Evolutionary conservation across 2,797 vertebrate genomes (phyloP).

Genomic region (Danio tinwini): DNA sequence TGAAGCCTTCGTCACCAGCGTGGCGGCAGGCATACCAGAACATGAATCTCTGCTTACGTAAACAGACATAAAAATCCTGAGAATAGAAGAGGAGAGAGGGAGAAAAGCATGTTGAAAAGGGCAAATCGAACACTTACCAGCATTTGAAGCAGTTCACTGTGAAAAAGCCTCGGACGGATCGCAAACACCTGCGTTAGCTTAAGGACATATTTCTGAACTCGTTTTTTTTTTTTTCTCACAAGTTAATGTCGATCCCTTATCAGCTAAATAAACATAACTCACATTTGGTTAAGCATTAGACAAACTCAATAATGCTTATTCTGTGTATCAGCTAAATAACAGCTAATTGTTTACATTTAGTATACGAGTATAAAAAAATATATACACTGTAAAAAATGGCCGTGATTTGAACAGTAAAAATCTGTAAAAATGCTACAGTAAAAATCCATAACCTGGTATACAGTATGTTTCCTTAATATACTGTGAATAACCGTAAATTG

Average conservation of each 20-base stretch:
- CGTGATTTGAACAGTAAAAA: too few relatives aligned
- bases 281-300: neutral
- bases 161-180: constrained; percentile 61
- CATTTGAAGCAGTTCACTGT: constrained; percentile 64
- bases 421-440: too few relatives aligned
- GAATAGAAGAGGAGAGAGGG: constrained; percentile 35
- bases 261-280: neutral
- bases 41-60: constrained; percentile 74
- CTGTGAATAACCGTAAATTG: too few relatives aligned
- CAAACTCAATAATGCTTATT: too few relatives aligned
- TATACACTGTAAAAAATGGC: too few relatives aligned
- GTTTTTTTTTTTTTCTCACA: neutral
- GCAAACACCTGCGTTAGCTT: constrained; percentile 71
- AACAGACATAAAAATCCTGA: constrained; percentile 69
- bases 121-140: constrained; percentile 71
- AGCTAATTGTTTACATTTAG: too few relatives aligned
- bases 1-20: constrained; percentile 68
- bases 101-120: constrained; percentile 62
- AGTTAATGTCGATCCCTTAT: neutral
- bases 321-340: too few relatives aligned
- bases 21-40: constrained; percentile 70
- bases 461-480: too few relatives aligned
- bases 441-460: too few relatives aligned
- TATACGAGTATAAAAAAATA: too few relatives aligned
- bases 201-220: constrained; percentile 9